Conservation (phyloP, 2,888 invertebrate species). For the Nephrotoma guestfalica region DNA sequence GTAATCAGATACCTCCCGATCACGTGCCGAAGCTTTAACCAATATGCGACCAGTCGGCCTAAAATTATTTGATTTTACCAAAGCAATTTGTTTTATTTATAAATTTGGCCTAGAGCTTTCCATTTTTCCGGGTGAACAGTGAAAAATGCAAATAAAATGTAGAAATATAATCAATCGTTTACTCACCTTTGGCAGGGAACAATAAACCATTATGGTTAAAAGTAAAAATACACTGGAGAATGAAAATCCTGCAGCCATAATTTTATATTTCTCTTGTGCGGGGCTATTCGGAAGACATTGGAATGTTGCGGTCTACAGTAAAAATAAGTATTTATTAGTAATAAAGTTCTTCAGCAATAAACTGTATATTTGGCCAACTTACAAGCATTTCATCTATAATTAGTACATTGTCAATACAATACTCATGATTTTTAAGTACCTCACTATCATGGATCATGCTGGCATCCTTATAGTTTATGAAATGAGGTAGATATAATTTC, state of each 20-base stretch:
- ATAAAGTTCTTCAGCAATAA: background rate
- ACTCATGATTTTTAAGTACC: constrained; percentile 19
- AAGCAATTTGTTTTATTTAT: no score
- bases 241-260: constrained; percentile 26
- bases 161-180: no score
- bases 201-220: constrained; percentile 50
- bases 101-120: no score
- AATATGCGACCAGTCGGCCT: no score
- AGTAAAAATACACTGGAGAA: constrained; percentile 51
- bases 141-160: no score
- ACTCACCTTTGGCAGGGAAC: constrained; percentile 38
- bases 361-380: constrained; percentile 2
- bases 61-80: no score
- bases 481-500: background rate
- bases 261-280: constrained; percentile 1
- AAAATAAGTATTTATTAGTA: background rate
- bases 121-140: no score
- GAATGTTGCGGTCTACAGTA: background rate
- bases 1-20: no score
- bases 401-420: constrained; percentile 24
- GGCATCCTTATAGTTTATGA: background rate
- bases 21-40: no score
- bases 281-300: background rate
- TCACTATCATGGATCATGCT: background rate
- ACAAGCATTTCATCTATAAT: constrained; percentile 17